Conservation (phyloP, 2,797 vertebrate species). For the Enteromius fasciolatus region DNA sequence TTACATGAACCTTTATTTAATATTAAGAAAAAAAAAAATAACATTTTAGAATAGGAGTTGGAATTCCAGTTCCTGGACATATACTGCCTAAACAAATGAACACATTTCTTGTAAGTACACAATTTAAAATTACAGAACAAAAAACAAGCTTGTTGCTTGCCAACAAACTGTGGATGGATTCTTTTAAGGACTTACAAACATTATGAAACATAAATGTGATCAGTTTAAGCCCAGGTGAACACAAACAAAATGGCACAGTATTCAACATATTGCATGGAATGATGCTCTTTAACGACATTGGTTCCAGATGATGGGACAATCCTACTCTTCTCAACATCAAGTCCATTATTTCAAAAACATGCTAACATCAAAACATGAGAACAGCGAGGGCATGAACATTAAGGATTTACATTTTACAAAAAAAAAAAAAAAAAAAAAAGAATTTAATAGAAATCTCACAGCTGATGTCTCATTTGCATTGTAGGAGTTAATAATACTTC, state of each 20-base stretch:
- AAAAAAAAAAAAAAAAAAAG: neutral
- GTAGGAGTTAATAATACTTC: conserved; percentile 24
- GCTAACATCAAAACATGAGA: conserved; percentile 44
- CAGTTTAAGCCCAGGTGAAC: conserved; percentile 50
- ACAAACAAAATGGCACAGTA: conserved; percentile 52
- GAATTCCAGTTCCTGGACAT: conserved; percentile 64
- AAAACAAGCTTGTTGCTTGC: conserved; percentile 34
- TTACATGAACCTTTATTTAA: conserved; percentile 77
- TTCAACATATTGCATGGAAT: conserved; percentile 54
- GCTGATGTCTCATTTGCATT: conserved; percentile 34
- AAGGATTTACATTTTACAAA: conserved; percentile 16
- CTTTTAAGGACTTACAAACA: conserved; percentile 45
- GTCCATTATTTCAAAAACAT: conserved; percentile 38
- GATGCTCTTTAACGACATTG: conserved; percentile 44
- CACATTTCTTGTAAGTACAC: conserved; percentile 50
- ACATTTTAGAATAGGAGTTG: conserved; percentile 43
- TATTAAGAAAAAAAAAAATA: conserved; percentile 74
- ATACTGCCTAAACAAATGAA: conserved; percentile 65
- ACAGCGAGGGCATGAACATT: conserved; percentile 29
- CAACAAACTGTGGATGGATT: conserved; percentile 52
- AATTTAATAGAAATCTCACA: conserved; percentile 27
- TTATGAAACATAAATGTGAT: conserved; percentile 46
- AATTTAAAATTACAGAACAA: conserved; percentile 44
- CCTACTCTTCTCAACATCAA: conserved; percentile 41
- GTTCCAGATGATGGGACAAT: conserved; percentile 53